Base-by-base conservation (phyloP, 2,797 vertebrate species). In the Melanotaenia maccullochi region DNA sequence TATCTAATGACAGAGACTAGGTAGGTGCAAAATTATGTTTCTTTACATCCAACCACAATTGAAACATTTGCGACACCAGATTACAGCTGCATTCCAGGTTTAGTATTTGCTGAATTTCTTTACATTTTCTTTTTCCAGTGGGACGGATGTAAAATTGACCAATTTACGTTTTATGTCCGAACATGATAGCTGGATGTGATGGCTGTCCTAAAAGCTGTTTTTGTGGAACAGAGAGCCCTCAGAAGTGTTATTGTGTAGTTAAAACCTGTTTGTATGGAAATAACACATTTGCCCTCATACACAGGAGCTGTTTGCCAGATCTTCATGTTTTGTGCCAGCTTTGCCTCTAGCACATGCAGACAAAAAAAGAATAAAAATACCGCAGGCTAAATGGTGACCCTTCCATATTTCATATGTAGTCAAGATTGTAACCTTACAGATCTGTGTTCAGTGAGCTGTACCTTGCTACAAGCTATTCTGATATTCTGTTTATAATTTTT, bases 251-350 rank as follows among this genome's bases (percentile, higher is more conserved):
- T 68, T 76, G 63, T 68, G 28, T 35, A 32, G 67, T 84, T 67
- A 71, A 79, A 84, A 61, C 66, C 44, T 58, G 24, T 66, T 67
- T 40, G 3, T 66, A 61, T 64, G 78, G 52, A 82, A 83, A 76
- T 69, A 65, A 33, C 81, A 72, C 73, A 72, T 87, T 85, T 84
- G 76, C 65, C 68, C 80, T 82, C 76, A 67, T 80, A 63, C 64
- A 63, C 60, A 64, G 60, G 33, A 44, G 33, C 30, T 57, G 52
- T 75, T 77, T 77, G 66, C 74, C 75, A 85, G 70, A 71, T 75
- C 74, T 63, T 79, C 57, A 16, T 60, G 44, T 24, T 62, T 7
- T 70, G 61, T 84, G 72, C 71, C 84, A 87, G 49, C 64, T 32
- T 25, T 62, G 79, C 71, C 80, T 78, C 5, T 56, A 76, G 81